Evolutionary conservation across 30 jellyfish, hydroid and myxozoan genomes (phyloP).

Genomic region (Aurelia aurita): DNA sequence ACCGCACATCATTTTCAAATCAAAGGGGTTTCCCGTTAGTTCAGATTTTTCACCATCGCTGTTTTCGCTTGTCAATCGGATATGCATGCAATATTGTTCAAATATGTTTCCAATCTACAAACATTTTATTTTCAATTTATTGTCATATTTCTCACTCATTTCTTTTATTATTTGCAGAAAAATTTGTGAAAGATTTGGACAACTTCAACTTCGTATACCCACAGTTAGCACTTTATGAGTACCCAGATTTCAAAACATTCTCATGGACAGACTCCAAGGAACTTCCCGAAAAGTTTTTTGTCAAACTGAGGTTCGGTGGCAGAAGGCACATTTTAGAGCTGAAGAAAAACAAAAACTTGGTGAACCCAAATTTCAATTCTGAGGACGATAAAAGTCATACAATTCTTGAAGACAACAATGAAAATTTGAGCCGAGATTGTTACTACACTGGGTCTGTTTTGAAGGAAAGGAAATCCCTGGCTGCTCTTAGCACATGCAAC

Average conservation of each 20-base stretch:
- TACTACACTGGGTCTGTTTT: constrained; percentile 79
- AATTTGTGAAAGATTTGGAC: constrained; percentile 35
- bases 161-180: constrained; percentile 7
- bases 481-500: constrained; percentile 83
- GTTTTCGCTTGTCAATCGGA: too few relatives aligned
- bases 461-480: constrained; percentile 74
- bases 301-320: constrained; percentile 56
- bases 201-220: constrained; percentile 61
- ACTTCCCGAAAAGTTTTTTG: constrained; percentile 72
- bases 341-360: constrained; percentile 47
- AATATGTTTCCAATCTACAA: too few relatives aligned
- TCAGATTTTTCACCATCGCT: too few relatives aligned
- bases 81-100: too few relatives aligned
- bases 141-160: too few relatives aligned
- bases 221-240: constrained; percentile 46
- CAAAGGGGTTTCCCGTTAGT: too few relatives aligned
- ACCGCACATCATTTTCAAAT: too few relatives aligned
- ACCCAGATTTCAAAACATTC: constrained; percentile 56
- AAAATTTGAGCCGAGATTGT: constrained; percentile 37
- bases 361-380: constrained; percentile 65
- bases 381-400: constrained; percentile 40
- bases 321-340: constrained; percentile 34
- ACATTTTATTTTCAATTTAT: too few relatives aligned
- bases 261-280: constrained; percentile 68
- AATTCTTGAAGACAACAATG: not conserved